Conservation (phyloP, 2,888 invertebrate species). For the Drosophila histrio region DNA sequence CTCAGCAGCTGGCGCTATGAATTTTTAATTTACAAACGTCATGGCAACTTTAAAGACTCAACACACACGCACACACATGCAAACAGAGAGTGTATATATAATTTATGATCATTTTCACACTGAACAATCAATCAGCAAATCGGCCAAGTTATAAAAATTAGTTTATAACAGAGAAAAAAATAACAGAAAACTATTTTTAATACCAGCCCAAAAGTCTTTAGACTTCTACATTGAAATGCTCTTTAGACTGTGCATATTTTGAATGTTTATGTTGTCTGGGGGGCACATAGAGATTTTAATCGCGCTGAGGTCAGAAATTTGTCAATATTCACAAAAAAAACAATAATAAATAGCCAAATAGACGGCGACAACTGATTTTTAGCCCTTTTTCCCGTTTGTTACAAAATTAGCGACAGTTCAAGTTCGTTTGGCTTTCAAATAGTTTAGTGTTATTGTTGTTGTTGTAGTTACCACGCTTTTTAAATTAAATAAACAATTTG, state of each 20-base stretch:
- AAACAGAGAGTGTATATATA: background rate
- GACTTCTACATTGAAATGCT: slow-evolving; percentile 59
- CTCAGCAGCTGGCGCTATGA: slow-evolving; percentile 13
- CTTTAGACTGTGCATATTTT: slow-evolving; percentile 42
- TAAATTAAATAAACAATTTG: slow-evolving; percentile 54
- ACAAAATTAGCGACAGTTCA: slow-evolving; percentile 68
- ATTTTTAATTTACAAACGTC: slow-evolving; percentile 36
- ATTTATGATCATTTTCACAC: slow-evolving; percentile 69
- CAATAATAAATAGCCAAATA: slow-evolving; percentile 38
- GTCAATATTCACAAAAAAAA: slow-evolving; percentile 61
- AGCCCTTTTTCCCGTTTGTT: slow-evolving; percentile 25
- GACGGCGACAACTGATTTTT: slow-evolving; percentile 59
- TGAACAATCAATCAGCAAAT: slow-evolving; percentile 68
- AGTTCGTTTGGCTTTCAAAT: slow-evolving; percentile 53
- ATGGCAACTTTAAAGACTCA: slow-evolving; percentile 34
- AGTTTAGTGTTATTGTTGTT: slow-evolving; percentile 11
- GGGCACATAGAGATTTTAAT: slow-evolving; percentile 47
- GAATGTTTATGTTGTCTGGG: slow-evolving; percentile 38
- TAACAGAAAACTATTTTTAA: slow-evolving; percentile 60
- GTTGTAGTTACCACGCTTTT: slow-evolving; percentile 46
- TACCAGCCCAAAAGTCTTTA: slow-evolving; percentile 16
- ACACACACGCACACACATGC: slow-evolving; percentile 5
- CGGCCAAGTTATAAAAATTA: slow-evolving; percentile 41
- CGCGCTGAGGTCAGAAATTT: slow-evolving; percentile 60
- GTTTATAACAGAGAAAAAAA: slow-evolving; percentile 37